Base-by-base conservation (phyloP, 37 sponge, comb jelly and placozoan genomes). In the Aplysina aerophoba region DNA sequence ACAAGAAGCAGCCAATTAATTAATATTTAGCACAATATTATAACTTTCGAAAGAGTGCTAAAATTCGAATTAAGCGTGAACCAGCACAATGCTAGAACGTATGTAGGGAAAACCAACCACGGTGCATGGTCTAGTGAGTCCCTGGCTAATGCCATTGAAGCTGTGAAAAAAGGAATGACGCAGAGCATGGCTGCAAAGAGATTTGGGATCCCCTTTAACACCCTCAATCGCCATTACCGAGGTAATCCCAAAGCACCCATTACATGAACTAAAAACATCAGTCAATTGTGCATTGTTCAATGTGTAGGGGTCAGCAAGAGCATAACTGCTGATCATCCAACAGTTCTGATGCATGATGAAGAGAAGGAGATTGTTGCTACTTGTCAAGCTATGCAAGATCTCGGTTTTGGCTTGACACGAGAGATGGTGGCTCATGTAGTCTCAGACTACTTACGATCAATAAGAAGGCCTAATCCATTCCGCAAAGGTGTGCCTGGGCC, bases 361-460 rank as follows among this genome's bases (percentile, higher is more conserved):
- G 91, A 90, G 73, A 6, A 83, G 61, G 87, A 90, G 20, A 86
- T 90, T 24, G 87, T 86, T 40, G 72, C 44, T 33, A 55, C 83
- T 0, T 57, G 65, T 31, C 86, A 90, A 53, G 87, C 59, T 14
- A 30, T 90, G 21, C 87, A 86, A 38, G 90, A 90, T 65, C 63
- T 90, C 4, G 90, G 90, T 3, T 90, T 84, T 86, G 83, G 82
- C 35, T 67, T 86, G 4, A 89, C 90, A 0, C 66, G 75, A 68
- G 86, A 81, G 6, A 37, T 90, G 61, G 87, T 86, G 16, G 68
- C 66, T 22, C 72, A 80, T 30, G 84, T 90, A 22, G 82, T 90
- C 21, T 27, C 54, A 12, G 83, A 90, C 63, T 90, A 86, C 50
- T 16, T 90, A n/a, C 22, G n/a, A 1, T 44, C 73, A 30, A 6